These are phyloP conservation scores for Patiria pectinifera DNA, from an alignment of 53 echinoderm and acorn worm genomes.

Conservation along the genomic window DNA sequence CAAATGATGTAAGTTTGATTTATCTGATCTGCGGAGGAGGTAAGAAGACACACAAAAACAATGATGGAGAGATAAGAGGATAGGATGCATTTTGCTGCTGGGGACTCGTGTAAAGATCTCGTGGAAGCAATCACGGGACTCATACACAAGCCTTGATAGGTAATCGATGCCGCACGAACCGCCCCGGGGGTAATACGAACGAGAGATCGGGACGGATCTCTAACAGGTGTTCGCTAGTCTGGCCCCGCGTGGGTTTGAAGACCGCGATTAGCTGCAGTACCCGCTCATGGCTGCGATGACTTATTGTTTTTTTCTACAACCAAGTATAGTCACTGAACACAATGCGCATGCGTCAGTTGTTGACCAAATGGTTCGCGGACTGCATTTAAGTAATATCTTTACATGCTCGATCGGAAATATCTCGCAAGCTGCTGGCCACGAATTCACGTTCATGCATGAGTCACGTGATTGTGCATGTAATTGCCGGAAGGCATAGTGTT, in stretches of 20 bases:
- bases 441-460: no score
- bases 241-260: not conserved
- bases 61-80: not conserved
- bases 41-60: not conserved
- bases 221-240: not conserved
- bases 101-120: not conserved
- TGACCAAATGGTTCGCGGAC: no score
- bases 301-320: no score
- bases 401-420: no score
- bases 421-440: no score
- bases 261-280: no score
- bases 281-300: no score
- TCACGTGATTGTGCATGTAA: no score
- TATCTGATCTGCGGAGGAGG: not conserved
- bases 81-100: not conserved
- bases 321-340: no score
- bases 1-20: not conserved
- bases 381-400: no score
- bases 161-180: not conserved
- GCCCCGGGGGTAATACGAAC: not conserved
- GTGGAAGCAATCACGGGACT: not conserved
- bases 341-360: no score
- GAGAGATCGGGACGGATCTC: not conserved
- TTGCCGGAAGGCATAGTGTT: no score
- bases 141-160: slow-evolving; percentile 1